These are phyloP conservation scores for Phalangium opilio DNA, from an alignment of 2,888 invertebrate species.

Conservation along the genomic window DNA sequence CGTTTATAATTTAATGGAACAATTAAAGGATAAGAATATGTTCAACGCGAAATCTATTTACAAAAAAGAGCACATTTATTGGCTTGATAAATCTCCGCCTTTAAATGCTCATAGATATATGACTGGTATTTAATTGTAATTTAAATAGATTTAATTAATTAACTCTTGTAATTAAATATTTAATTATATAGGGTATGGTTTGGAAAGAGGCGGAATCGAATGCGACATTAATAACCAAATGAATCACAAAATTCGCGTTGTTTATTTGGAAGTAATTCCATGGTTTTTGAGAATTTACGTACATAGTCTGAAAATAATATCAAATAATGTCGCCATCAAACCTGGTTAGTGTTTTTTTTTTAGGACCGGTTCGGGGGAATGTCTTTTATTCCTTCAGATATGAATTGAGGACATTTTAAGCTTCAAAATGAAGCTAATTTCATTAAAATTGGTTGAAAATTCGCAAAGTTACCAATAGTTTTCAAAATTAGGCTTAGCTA, in stretches of 20 bases:
- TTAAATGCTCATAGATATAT: constrained; percentile 48
- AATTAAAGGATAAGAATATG: constrained; percentile 35
- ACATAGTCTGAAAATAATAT: constrained; percentile 59
- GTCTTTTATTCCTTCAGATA: too few relatives aligned
- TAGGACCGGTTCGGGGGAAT: too few relatives aligned
- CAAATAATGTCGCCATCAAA: background rate
- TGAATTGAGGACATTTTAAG: too few relatives aligned
- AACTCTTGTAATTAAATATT: background rate
- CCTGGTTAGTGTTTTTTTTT: background rate
- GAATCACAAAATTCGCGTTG: constrained; percentile 43
- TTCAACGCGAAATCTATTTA: constrained; percentile 51
- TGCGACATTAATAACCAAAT: constrained; percentile 48
- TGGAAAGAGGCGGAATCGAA: constrained; percentile 76
- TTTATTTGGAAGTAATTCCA: constrained; percentile 70
- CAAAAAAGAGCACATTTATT: constrained; percentile 32
- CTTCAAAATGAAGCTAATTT: too few relatives aligned
- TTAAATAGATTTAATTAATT: constrained; percentile 1
- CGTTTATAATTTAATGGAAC: constrained; percentile 48
- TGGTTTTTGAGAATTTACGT: constrained; percentile 62
- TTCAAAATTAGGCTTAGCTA: too few relatives aligned
- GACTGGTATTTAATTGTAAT: constrained; percentile 26
- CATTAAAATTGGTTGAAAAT: too few relatives aligned
- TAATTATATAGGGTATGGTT: constrained; percentile 54
- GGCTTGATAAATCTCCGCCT: constrained; percentile 38
- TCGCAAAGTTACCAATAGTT: too few relatives aligned